Percentiles rank a stretch among this genome's conserved stretches.
These are phyloP conservation scores for Augochlora pura DNA, from an alignment of 1,140 invertebrate species.

Conservation along the genomic window DNA sequence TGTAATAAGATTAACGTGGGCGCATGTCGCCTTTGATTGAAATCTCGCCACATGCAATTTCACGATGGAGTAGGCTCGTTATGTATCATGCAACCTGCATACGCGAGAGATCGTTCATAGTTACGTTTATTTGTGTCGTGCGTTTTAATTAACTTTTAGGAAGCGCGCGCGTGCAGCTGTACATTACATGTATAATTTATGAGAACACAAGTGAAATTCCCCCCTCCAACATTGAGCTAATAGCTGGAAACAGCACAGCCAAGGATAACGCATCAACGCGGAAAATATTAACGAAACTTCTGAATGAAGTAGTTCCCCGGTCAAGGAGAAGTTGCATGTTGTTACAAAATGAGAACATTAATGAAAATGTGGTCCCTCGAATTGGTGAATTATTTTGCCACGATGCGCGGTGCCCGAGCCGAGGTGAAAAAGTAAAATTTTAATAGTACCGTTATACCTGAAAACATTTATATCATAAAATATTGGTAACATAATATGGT, in stretches of 20 bases:
- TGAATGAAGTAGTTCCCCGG: neutral
- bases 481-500: too few species aligned
- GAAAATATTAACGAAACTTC: neutral
- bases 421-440: too few species aligned
- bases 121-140: slow-evolving; percentile 6
- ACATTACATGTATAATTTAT: slow-evolving; percentile 17
- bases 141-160: slow-evolving; percentile 23
- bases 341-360: neutral
- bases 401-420: too few species aligned
- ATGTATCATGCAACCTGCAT: neutral
- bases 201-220: neutral
- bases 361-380: neutral
- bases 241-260: neutral
- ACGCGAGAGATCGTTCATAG: slow-evolving; percentile 14
- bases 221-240: neutral
- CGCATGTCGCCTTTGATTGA: too few species aligned
- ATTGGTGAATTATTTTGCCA: too few species aligned
- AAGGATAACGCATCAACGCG: neutral
- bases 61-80: slow-evolving; percentile 2
- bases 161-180: neutral
- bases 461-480: too few species aligned
- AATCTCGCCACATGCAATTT: neutral
- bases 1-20: neutral
- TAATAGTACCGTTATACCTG: too few species aligned
- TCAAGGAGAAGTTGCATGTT: neutral